Percentiles rank a stretch among this genome's conserved stretches.
phyloP scores from a whole-genome alignment of 2,113 vertebrate genomes.

The Aptenodytes forsteri region DNA sequence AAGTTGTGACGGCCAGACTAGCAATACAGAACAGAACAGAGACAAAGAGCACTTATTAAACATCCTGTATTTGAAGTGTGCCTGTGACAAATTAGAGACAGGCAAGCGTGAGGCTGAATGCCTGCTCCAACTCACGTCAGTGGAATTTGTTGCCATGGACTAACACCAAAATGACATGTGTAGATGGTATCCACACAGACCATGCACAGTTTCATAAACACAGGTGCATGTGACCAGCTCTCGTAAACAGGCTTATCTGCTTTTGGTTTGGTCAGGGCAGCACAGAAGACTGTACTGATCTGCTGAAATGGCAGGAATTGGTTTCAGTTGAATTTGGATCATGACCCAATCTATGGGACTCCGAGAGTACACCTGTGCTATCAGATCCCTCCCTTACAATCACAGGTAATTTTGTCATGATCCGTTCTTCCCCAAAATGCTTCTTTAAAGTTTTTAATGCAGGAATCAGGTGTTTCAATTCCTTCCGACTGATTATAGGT shows the following conservation, averaged over 20 bases:
- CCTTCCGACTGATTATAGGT: not conserved
- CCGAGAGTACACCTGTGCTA: not conserved
- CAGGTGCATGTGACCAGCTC: not conserved
- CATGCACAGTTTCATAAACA: not conserved
- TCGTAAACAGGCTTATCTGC: not conserved
- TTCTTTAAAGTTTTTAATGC: not conserved
- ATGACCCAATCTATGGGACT: accelerated
- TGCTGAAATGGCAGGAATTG: not conserved
- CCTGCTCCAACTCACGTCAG: not conserved
- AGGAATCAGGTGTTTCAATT: not conserved
- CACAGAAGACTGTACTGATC: not conserved
- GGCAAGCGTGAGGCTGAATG: not conserved
- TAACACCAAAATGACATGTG: accelerated
- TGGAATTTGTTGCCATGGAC: not conserved
- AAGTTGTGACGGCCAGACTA: not conserved
- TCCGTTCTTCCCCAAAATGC: not conserved
- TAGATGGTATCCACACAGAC: not conserved
- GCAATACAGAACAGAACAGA: not conserved
- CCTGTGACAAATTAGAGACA: not conserved
- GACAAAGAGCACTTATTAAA: not conserved
- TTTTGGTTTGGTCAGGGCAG: not conserved
- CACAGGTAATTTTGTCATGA: not conserved
- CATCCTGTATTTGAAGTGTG: accelerated
- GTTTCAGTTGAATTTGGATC: not conserved
- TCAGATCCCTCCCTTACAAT: not conserved